Conservation (phyloP, 1,140 invertebrate genomes). For the Drosophila ambigua region DNA sequence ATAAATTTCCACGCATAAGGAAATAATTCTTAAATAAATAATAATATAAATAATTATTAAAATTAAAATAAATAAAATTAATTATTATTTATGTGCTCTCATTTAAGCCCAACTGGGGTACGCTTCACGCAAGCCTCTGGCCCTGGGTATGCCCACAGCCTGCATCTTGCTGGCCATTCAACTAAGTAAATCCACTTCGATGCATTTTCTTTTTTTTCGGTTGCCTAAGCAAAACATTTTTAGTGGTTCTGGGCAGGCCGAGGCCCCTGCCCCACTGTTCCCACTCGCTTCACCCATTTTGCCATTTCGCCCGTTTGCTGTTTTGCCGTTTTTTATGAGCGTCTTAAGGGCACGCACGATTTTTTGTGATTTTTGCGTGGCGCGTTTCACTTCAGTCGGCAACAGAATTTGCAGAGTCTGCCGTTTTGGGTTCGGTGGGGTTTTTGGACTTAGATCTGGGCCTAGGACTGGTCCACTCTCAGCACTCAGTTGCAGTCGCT, state of each 20-base stretch:
- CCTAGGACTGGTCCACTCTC: not conserved
- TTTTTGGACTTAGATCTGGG: constrained; percentile 1
- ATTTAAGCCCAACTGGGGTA: too few species aligned
- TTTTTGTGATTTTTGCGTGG: constrained; percentile 80
- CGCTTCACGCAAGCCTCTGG: not conserved
- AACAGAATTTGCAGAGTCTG: constrained; percentile 22
- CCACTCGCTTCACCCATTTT: constrained; percentile 11
- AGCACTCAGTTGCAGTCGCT: not conserved
- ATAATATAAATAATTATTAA: too few species aligned
- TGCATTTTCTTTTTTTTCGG: constrained; percentile 37
- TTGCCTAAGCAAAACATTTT: constrained; percentile 64
- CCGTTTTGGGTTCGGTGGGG: constrained; percentile 3
- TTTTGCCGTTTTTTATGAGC: constrained; percentile 74
- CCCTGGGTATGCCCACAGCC: not conserved
- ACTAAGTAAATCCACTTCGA: constrained; percentile 4
- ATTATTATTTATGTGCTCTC: too few species aligned
- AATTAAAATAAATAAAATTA: too few species aligned
- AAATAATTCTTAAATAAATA: too few species aligned
- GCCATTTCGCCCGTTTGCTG: constrained; percentile 43
- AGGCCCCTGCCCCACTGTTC: not conserved
- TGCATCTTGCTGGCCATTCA: too few species aligned
- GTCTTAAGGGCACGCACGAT: constrained; percentile 80
- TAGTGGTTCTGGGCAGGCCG: constrained; percentile 54
- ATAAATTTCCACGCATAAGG: too few species aligned
- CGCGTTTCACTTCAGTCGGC: constrained; percentile 64